Evolutionary conservation across 2,797 vertebrate genomes (phyloP), one percentile per base, ranked within the genome.

Genomic region (Falco biarmicus): DNA sequence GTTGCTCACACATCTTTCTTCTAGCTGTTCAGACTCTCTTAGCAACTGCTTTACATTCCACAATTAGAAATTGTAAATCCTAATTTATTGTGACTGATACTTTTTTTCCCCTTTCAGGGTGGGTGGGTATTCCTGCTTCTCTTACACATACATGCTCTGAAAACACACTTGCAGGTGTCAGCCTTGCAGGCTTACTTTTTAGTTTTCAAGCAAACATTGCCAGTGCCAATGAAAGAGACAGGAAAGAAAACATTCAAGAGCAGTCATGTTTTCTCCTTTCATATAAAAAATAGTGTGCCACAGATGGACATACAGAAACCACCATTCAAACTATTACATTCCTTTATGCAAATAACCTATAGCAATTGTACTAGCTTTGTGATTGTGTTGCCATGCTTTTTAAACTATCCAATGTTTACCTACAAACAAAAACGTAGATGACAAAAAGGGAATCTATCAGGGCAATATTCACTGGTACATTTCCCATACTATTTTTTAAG

Each of bases 61-160:
- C 15, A 25, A 29, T 70, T 86, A 64, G 75, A 29, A 64, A 37
- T 16, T 68, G 77, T 26, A 87, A 80, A 91, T 91, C 81, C 88
- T 81, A 65, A 82, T 65, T 84, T 71, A 73, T 54, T 65, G 77
- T 61, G 89, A 69, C 89, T 76, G 87, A 73, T 61, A 64, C 77
- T 78, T 65, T 2, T 10, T 59, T 54, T 92, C 39, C 11, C 84
- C 63, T 64, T 59, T 32, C 53, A 68, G 68, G 87, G 65, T 54
- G 70, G 87, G 81, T 60, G 70, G 84, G 45, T 48, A 16, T 89
- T 82, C 56, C 94, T 89, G 91, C 82, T 85, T 56, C 64, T 84
- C 84, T 71, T 9, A 43, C 64, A 66, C 76, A 60, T 24, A 21
- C 57, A 31, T 24, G 70, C 82, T 78, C 74, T 82, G 86, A 60